Percentiles rank a stretch among this genome's conserved stretches.
Conservation (phyloP, 2,888 invertebrate genomes). For the Copidosoma aretas region DNA sequence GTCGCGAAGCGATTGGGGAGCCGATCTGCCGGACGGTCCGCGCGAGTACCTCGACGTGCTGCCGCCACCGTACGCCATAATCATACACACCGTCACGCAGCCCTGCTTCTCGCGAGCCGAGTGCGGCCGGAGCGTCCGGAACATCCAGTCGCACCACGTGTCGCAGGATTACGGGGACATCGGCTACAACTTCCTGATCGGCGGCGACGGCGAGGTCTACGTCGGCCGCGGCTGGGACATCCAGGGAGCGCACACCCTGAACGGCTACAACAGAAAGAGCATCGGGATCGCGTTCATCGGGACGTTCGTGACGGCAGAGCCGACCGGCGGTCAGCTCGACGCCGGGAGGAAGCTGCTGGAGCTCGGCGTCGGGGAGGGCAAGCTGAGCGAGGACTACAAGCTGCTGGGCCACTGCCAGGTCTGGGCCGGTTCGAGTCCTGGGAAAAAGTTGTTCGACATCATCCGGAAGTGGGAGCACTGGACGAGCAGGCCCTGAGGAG, state of each 20-base stretch:
- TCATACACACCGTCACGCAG: slow-evolving; percentile 51
- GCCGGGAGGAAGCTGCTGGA: slow-evolving; percentile 70
- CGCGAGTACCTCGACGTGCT: slow-evolving; percentile 37
- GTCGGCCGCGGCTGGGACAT: slow-evolving; percentile 78
- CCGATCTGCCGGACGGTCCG: slow-evolving; percentile 65
- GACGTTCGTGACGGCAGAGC: slow-evolving; percentile 67
- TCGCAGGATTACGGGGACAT: slow-evolving; percentile 66
- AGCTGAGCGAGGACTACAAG: slow-evolving; percentile 71
- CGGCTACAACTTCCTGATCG: slow-evolving; percentile 78
- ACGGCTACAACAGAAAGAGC: slow-evolving; percentile 71
- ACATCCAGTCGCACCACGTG: slow-evolving; percentile 65
- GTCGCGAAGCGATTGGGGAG: slow-evolving; percentile 71
- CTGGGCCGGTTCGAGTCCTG: slow-evolving; percentile 63
- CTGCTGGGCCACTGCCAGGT: slow-evolving; percentile 74
- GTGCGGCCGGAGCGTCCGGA: slow-evolving; percentile 48
- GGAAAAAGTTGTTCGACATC: slow-evolving; percentile 17
- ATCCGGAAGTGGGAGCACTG: slow-evolving; percentile 32
- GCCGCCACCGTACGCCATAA: slow-evolving; percentile 54
- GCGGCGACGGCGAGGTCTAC: slow-evolving; percentile 79
- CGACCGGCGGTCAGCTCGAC: slow-evolving; percentile 59
- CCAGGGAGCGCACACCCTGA: slow-evolving; percentile 72
- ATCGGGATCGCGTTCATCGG: slow-evolving; percentile 78
- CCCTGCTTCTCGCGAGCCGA: slow-evolving; percentile 53
- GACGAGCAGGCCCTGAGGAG: background rate
- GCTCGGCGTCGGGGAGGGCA: slow-evolving; percentile 69